Conservation (phyloP, 2,888 invertebrate genomes). For the Patella depressa region DNA sequence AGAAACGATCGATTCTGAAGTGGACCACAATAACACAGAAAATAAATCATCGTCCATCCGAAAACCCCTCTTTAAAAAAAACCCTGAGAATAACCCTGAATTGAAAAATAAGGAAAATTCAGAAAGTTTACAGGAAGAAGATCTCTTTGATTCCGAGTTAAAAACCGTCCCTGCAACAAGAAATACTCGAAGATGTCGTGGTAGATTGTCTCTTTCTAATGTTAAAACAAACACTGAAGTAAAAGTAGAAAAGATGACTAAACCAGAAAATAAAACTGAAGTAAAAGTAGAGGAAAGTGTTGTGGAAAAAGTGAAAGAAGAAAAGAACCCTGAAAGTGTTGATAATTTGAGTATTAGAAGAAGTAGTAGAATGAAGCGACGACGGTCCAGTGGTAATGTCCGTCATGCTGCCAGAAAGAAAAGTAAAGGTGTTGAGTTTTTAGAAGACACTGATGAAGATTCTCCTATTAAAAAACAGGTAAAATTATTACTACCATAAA, state of each 20-base stretch:
- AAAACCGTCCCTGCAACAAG: not conserved
- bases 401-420: not conserved
- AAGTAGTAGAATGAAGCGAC: not conserved
- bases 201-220: slow-evolving; percentile 2
- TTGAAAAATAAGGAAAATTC: not conserved
- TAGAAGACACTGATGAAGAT: not conserved
- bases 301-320: not conserved
- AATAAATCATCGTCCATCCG: not conserved
- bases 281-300: not conserved
- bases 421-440: not conserved
- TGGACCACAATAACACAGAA: not conserved
- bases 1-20: not conserved
- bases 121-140: not conserved
- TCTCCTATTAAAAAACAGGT: not conserved
- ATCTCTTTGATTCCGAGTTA: not conserved
- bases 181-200: not conserved
- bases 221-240: not conserved
- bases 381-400: not conserved
- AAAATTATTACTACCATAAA: not conserved
- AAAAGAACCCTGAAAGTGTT: not conserved
- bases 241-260: not conserved
- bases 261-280: not conserved
- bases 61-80: not conserved
- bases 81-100: not conserved
- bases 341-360: not conserved